Evolutionary conservation across 2,797 vertebrate genomes (phyloP), one percentile per base, ranked within the genome.

Genomic region (Coreius guichenoti): DNA sequence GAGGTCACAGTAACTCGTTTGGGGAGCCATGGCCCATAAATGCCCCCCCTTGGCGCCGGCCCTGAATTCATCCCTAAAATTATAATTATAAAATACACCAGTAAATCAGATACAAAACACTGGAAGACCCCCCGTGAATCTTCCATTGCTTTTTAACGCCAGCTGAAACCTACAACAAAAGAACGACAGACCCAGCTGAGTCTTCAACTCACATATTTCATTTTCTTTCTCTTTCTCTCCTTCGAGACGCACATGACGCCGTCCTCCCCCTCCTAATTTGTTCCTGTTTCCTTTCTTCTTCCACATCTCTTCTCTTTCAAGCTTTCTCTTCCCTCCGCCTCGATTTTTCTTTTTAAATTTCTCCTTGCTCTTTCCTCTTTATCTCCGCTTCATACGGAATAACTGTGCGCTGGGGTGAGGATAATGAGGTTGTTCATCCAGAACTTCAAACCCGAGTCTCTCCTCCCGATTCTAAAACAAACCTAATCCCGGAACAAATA

Each of bases 371-470:
- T 49, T 45, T 26, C 69, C 86, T 94, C 94, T 95, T 96, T 94
- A 95, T 96, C 95, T 94, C 80, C 88, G 94, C 93, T 95, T 96
- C 94, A 94, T 95, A 95, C 88, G 85, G 94, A 95, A 95, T 94
- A 95, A 94, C 93, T 93, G 94, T 83, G 90, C 89, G 80, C 91
- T 92, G 92, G 92, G 92, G 89, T 93, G 92, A 93, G 92, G 92
- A 95, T 95, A 96, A 96, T 95, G 94, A 95, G 95, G 92, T 93
- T 94, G 92, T 94, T 95, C 93, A 93, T 94, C 92, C 92, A 91
- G 92, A 92, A 92, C 94, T 94, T 95, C 93, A 93, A 93, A 93
- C 92, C 92, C 89, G 33, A 82, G 68, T 93, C 90, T 91, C 90
- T 90, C 89, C 88, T 88, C 92, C 89, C 88, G 89, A 91, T 91